These are phyloP conservation scores for Styela clava DNA, from an alignment of 23 tunicate species.

Conservation along the genomic window DNA sequence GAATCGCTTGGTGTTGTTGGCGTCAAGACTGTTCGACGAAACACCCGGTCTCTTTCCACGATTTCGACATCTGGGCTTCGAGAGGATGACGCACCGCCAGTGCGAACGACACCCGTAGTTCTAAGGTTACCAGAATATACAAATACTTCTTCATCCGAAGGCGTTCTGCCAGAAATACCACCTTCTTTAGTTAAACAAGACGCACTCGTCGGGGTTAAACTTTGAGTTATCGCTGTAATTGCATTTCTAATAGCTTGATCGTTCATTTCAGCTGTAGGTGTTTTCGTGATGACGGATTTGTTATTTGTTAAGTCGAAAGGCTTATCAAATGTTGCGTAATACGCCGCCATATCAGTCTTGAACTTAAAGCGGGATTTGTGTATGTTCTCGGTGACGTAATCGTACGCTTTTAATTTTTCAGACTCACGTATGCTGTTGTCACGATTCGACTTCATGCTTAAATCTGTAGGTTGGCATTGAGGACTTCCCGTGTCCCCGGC, in stretches of 20 bases:
- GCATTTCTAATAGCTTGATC: constrained; percentile 23
- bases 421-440: constrained; percentile 7
- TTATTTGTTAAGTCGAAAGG: constrained; percentile 16
- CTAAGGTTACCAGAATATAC: neutral
- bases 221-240: constrained; percentile 19
- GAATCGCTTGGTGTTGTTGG: constrained; percentile 22
- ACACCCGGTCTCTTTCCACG: neutral
- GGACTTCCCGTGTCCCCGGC: constrained; percentile 38
- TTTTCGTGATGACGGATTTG: constrained; percentile 2
- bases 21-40: neutral
- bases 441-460: constrained; percentile 18
- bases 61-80: neutral
- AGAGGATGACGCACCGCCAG: neutral
- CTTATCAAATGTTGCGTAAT: constrained; percentile 24
- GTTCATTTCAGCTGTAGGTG: neutral
- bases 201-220: neutral
- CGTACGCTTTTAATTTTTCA: constrained; percentile 25
- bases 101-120: neutral
- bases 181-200: neutral
- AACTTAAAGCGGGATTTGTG: constrained; percentile 17
- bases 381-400: constrained; percentile 4
- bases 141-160: constrained; percentile 23
- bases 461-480: constrained; percentile 23
- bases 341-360: constrained; percentile 28
- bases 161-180: neutral